Base-by-base conservation (phyloP, 2,797 vertebrate genomes). In the Anabacerthia variegaticeps region DNA sequence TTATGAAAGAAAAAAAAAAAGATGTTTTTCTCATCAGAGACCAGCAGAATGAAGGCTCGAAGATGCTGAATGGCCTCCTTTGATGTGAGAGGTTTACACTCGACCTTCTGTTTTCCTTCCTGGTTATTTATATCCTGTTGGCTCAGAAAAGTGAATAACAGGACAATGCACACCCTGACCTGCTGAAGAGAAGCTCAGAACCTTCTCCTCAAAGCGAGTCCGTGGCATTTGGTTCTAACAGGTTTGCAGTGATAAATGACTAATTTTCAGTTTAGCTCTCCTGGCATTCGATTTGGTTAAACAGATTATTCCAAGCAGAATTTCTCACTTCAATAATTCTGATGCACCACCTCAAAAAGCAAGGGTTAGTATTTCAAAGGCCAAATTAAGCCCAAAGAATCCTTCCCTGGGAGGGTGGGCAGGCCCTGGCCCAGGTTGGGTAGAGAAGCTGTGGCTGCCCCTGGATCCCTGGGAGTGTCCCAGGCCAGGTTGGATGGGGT, bases 91-190 rank as follows among this genome's bases (percentile, higher is more conserved):
- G 46, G 24, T 82, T 92, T 94, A 66, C 67, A 82, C 59, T 43
- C 63, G 69, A 94, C 92, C 83, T 94, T 68, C 81, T 81, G 2
- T 51, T 90, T 94, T 92, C 65, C 75, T 92, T 83, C 78, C 65
- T 62, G 61, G 67, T 19, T 89, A 87, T 85, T 93, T 92, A 85
- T 71, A 83, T 41, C 90, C 85, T 7, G 8, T 7, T 65, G 85
- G 76, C 76, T 89, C 56, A 16, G 1, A 74, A 46, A 71, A 59
- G 23, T 12, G 14, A 85, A 28, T 61, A 58, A 46, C 67, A 92
- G 39, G 17, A 66, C 2, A 14, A 66, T n/a, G 19, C 7, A 4
- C 46, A 49, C 14, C 6, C 20, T 4, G 62, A 88, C 49, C 77
- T 54, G 36, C 67, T 54, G 8, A 5, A 75, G 39, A 0, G 22